Evolutionary conservation across 2,888 invertebrate genomes (phyloP).

Genomic region (Synanthedon vespiformis): DNA sequence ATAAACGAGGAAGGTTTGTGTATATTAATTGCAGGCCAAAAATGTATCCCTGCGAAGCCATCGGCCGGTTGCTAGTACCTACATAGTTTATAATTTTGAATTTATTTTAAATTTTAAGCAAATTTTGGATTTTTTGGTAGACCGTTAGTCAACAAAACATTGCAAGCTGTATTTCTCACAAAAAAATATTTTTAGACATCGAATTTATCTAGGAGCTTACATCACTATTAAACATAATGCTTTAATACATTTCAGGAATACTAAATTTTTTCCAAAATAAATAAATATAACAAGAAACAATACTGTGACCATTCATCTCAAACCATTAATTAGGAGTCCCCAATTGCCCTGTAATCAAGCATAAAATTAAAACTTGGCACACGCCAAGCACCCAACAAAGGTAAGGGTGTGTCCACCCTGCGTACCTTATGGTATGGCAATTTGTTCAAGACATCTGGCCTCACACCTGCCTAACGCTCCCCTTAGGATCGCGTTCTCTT

Average conservation of each 20-base stretch:
- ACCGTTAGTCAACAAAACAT: no score
- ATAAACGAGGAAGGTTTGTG: no score
- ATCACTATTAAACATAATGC: no score
- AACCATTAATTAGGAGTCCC: slow-evolving; percentile 57
- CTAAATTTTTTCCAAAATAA: slow-evolving; percentile 29
- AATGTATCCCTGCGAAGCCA: no score
- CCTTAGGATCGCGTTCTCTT: slow-evolving; percentile 17
- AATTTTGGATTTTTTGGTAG: no score
- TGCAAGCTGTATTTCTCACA: no score
- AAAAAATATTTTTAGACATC: no score
- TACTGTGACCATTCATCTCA: slow-evolving; percentile 35
- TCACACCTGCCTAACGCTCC: slow-evolving; percentile 60
- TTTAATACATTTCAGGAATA: slow-evolving; percentile 11
- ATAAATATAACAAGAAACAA: slow-evolving; percentile 15
- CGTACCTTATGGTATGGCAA: slow-evolving; percentile 64
- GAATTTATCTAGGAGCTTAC: no score
- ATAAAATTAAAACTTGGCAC: slow-evolving; percentile 71
- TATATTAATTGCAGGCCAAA: no score
- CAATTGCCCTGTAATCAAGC: slow-evolving; percentile 54
- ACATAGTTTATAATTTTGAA: no score
- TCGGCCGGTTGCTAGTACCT: no score
- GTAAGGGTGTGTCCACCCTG: slow-evolving; percentile 58
- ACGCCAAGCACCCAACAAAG: slow-evolving; percentile 53
- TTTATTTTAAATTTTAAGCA: no score
- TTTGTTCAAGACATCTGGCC: slow-evolving; percentile 70